Evolutionary conservation across 2,797 vertebrate species (phyloP).

Genomic region (Tadarida brasiliensis): DNA sequence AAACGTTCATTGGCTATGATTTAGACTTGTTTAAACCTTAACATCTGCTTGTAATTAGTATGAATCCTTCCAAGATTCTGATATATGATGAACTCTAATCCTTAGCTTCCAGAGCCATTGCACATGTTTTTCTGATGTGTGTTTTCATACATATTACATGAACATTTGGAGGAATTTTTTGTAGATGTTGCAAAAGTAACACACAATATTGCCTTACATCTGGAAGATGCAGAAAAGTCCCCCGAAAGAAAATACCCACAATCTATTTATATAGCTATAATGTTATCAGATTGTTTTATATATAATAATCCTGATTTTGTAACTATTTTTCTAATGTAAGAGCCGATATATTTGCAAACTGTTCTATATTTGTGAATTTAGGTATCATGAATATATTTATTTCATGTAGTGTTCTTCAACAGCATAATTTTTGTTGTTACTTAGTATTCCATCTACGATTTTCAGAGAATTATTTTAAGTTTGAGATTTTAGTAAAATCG

Average conservation of each 20-base stretch:
- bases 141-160: conserved; percentile 68
- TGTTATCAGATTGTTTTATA: not conserved
- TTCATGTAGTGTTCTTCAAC: not conserved
- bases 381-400: conserved; percentile 17
- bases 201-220: conserved; percentile 6
- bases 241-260: conserved; percentile 8
- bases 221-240: not conserved
- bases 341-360: not conserved
- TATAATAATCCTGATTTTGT: conserved; percentile 19
- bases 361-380: conserved; percentile 10
- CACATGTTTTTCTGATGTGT: conserved; percentile 77
- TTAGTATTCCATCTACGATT: conserved; percentile 5
- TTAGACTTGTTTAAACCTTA: conserved; percentile 73
- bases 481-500: not conserved
- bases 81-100: conserved; percentile 77
- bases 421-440: conserved; percentile 40
- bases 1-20: conserved; percentile 72
- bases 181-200: conserved; percentile 35
- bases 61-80: conserved; percentile 77
- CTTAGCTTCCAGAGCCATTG: conserved; percentile 74
- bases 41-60: conserved; percentile 82
- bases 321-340: not conserved
- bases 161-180: conserved; percentile 28
- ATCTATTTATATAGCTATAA: not conserved
- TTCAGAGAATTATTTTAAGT: conserved; percentile 59